phyloP scores from a whole-genome alignment of 2,113 vertebrate species.

The Peromyscus leucopus region DNA sequence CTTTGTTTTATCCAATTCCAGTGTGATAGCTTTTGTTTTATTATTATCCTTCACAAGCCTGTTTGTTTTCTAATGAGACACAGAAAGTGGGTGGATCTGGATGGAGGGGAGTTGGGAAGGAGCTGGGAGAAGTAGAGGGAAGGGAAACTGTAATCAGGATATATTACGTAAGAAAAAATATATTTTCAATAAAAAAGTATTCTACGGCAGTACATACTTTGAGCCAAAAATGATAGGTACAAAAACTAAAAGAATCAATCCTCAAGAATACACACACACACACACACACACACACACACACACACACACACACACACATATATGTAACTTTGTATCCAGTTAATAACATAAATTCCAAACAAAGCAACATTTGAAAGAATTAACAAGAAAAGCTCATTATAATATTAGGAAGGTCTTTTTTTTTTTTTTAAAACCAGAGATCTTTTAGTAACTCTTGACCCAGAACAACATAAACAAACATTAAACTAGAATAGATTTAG shows the following conservation, averaged over 20 bases:
- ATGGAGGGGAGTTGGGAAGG: background rate
- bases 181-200: background rate
- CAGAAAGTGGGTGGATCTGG: background rate
- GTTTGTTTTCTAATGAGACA: background rate
- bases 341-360: constrained; percentile 38
- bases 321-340: background rate
- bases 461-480: background rate
- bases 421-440: background rate
- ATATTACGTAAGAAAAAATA: background rate
- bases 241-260: background rate
- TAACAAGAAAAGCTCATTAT: background rate
- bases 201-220: background rate
- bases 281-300: no score
- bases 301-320: no score
- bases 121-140: background rate
- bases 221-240: background rate
- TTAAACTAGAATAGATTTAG: background rate
- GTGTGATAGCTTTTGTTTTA: background rate
- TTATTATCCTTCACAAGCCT: background rate
- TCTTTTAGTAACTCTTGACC: background rate
- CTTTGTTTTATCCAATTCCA: background rate
- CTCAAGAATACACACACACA: background rate
- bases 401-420: background rate
- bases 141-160: background rate
- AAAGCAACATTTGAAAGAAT: constrained; percentile 28